Base-by-base conservation (phyloP, 2,888 invertebrate species). In the Noctua janthina region DNA sequence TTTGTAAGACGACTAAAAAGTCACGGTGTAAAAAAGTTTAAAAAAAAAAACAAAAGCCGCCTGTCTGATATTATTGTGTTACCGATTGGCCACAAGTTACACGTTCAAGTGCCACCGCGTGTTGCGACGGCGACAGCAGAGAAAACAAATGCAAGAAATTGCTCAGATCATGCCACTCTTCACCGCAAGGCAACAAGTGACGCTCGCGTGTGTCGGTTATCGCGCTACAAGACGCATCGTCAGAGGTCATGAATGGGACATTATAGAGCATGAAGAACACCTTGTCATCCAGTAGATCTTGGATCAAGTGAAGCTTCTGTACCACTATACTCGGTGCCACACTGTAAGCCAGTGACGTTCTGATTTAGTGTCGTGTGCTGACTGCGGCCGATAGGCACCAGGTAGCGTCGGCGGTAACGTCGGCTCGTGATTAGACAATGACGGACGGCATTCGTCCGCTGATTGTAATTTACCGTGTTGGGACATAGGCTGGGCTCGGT, bases 351-450 rank as follows among this genome's bases (percentile, higher is more conserved):
- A 74, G 67, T 78, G 84, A 79, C 88, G 76, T 76, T 67, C 91
- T 95, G 94, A 95, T 94, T 95, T 95, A 95, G 91, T 91, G 90
- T 68, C 59, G 46, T 49, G 77, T 69, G 87, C 88, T 89, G 88
- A 86, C 81, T 85, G 82, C 69, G 83, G 84, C 81, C 78, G 89
- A 85, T 87, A 91, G 88, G 78, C 80, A 87, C 92, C 92, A 92
- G 92, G 92, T 92, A 90, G 79, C 79, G 64, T 49, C 75, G 23
- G 81, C 23, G 92, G 92, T 92, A 90, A 78, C 79, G 72, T 56
- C 82, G 23, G 74, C 11, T 10, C 49, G 90, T 90, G 91, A 92
- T 92, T 92, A 91, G 89, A 91, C 91, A 87, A 89, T 89, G 91
- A 87, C 77, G 83, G 78, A 87, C 72, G 84, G 85, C 74, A 81